Evolutionary conservation across 64 coral and sea anemone species (phyloP).

Genomic region (Stichodactyla helianthus): DNA sequence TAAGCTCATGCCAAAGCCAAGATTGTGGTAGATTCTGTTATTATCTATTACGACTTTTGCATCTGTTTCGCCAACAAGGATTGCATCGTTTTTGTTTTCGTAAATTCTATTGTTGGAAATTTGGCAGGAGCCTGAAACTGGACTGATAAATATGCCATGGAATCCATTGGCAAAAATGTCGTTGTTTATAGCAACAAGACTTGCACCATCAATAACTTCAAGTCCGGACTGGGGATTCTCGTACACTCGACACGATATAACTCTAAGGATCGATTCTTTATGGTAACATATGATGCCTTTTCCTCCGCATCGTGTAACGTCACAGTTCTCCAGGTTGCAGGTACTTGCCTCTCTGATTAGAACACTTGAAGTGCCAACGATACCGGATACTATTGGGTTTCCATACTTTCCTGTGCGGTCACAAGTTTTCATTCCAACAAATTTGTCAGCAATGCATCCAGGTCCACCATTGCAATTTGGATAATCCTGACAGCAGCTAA

Average conservation of each 20-base stretch:
- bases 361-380: slow-evolving; percentile 14
- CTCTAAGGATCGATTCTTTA: neutral
- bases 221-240: slow-evolving; percentile 52
- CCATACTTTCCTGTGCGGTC: slow-evolving; percentile 55
- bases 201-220: slow-evolving; percentile 42
- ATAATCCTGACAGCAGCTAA: slow-evolving; percentile 46
- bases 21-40: slow-evolving; percentile 68
- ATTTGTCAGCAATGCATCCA: slow-evolving; percentile 46
- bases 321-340: slow-evolving; percentile 32
- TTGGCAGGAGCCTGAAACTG: slow-evolving; percentile 27
- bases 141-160: slow-evolving; percentile 48
- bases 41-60: neutral
- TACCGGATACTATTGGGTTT: neutral
- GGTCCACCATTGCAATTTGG: slow-evolving; percentile 74
- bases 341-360: neutral
- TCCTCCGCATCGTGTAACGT: slow-evolving; percentile 43
- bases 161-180: slow-evolving; percentile 30
- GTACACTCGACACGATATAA: slow-evolving; percentile 38
- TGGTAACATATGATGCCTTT: slow-evolving; percentile 8
- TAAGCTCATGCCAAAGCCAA: slow-evolving; percentile 41
- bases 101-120: slow-evolving; percentile 48
- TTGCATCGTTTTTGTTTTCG: slow-evolving; percentile 47
- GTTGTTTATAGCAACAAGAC: slow-evolving; percentile 35
- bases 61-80: neutral
- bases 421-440: slow-evolving; percentile 26